Evolutionary conservation across 2,888 invertebrate genomes (phyloP).

Genomic region (Autographa pulchrina): DNA sequence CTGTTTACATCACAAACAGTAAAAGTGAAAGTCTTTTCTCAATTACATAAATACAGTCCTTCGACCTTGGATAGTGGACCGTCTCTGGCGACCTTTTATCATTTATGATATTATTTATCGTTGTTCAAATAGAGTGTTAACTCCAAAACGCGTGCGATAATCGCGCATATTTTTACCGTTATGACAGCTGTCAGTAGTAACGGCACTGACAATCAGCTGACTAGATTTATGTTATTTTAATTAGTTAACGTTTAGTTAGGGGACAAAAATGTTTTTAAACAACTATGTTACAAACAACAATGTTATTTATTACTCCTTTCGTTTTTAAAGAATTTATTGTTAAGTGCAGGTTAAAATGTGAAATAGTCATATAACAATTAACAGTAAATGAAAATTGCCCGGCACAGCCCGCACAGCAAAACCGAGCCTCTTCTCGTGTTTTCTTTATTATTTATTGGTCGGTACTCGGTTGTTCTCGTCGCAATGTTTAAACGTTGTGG

Average conservation of each 20-base stretch:
- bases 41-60: slow-evolving; percentile 20
- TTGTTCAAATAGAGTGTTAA: slow-evolving; percentile 14
- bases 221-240: neutral
- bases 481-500: neutral
- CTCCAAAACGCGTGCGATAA: slow-evolving; percentile 2
- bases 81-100: slow-evolving; percentile 35
- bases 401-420: no score
- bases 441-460: neutral
- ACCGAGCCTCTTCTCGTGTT: neutral
- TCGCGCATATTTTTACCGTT: neutral
- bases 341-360: no score
- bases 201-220: slow-evolving; percentile 2
- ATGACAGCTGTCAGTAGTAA: neutral
- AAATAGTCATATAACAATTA: no score
- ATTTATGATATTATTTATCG: slow-evolving; percentile 32
- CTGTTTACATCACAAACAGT: slow-evolving; percentile 31
- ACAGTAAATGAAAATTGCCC: no score
- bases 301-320: no score
- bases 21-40: slow-evolving; percentile 20
- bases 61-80: slow-evolving; percentile 36
- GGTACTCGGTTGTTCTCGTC: no score
- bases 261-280: no score
- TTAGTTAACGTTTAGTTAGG: neutral
- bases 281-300: no score
- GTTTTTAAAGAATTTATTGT: no score